These are phyloP conservation scores for Paratrypauchen microcephalus DNA, from an alignment of 2,797 vertebrate genomes.

Conservation along the genomic window DNA sequence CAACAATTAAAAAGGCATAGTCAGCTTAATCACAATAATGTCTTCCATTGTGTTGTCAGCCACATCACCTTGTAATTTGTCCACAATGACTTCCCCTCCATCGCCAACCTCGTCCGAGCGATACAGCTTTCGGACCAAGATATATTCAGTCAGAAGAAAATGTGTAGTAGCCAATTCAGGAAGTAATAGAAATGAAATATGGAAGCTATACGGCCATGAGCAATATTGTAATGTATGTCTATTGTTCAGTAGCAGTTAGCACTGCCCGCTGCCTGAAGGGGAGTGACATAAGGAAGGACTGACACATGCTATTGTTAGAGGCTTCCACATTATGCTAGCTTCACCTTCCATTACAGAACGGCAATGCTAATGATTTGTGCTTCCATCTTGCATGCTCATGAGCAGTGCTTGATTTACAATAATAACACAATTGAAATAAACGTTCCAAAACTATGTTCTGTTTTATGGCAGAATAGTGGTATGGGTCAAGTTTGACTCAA, in stretches of 20 bases:
- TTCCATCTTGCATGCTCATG: not conserved
- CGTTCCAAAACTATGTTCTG: not conserved
- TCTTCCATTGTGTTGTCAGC: slow-evolving; percentile 45
- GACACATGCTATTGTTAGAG: slow-evolving; percentile 12
- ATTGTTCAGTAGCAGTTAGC: slow-evolving; percentile 1
- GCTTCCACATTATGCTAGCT: slow-evolving; percentile 8
- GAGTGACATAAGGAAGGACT: slow-evolving; percentile 10
- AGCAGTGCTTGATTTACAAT: not conserved
- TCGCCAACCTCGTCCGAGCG: slow-evolving; percentile 20
- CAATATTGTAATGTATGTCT: slow-evolving; percentile 10
- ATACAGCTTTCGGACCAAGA: slow-evolving; percentile 32
- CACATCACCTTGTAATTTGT: slow-evolving; percentile 35
- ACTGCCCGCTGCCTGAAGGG: slow-evolving; percentile 2
- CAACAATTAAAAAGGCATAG: slow-evolving; percentile 43
- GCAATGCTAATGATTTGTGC: slow-evolving; percentile 11
- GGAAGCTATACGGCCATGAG: not conserved
- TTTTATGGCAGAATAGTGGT: not conserved
- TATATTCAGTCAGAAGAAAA: slow-evolving; percentile 13
- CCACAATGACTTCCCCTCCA: slow-evolving; percentile 33
- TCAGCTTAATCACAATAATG: slow-evolving; percentile 49
- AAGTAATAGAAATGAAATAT: slow-evolving; percentile 6
- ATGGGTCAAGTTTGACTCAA: not conserved
- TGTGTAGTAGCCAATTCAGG: slow-evolving; percentile 1
- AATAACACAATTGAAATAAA: not conserved
- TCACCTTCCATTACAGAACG: slow-evolving; percentile 7